Percentiles rank a stretch among this genome's conserved stretches.
Evolutionary conservation across 2,888 invertebrate genomes (phyloP).

Genomic region (Elysia crispata): DNA sequence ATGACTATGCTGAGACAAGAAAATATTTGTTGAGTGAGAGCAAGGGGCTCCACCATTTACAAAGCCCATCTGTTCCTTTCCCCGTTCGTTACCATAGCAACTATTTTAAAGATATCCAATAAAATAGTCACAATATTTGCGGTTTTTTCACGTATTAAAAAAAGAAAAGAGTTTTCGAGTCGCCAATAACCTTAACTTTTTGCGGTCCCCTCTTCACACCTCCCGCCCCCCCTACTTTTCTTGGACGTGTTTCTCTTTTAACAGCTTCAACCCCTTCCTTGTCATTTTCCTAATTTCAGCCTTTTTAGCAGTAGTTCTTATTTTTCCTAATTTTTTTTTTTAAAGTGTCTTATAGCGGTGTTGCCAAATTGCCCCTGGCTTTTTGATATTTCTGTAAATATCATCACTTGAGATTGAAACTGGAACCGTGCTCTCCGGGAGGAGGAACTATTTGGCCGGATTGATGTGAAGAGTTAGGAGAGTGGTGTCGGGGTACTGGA

Average conservation of each 20-base stretch:
- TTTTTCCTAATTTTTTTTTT: no score
- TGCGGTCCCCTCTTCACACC: slow-evolving; percentile 47
- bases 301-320: no score
- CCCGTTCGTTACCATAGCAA: slow-evolving; percentile 47
- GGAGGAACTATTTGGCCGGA: not conserved
- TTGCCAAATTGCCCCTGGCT: slow-evolving; percentile 49
- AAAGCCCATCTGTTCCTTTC: slow-evolving; percentile 39
- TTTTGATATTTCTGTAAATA: slow-evolving; percentile 56
- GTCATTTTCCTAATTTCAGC: no score
- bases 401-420: slow-evolving; percentile 51
- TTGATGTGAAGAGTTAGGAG: no score
- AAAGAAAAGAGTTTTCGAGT: no score
- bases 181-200: no score
- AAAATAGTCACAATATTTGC: slow-evolving; percentile 25
- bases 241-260: no score
- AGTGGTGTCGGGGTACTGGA: no score
- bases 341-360: no score
- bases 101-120: slow-evolving; percentile 52
- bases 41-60: slow-evolving; percentile 28
- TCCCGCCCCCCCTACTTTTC: not conserved
- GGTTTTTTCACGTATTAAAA: no score
- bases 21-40: slow-evolving; percentile 12
- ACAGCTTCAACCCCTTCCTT: no score
- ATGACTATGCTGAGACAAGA: not conserved
- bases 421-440: slow-evolving; percentile 45